Evolutionary conservation across 2,888 invertebrate genomes (phyloP), one percentile per base, ranked within the genome.

Genomic region (Tetropium fuscum): DNA sequence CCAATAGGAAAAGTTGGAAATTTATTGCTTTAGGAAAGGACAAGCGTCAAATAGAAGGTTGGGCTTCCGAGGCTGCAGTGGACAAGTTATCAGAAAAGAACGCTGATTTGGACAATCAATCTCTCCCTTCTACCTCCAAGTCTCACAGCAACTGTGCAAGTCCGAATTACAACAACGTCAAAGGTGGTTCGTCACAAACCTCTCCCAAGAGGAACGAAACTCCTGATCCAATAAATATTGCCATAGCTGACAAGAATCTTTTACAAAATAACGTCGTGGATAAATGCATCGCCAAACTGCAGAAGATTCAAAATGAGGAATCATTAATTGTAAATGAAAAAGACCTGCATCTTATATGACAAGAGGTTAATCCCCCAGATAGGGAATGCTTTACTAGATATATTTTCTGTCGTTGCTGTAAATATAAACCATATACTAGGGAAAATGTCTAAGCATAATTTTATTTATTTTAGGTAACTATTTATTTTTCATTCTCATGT

Each of bases 321-420:
- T 58, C 62, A 22, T 53, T 73, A 59, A 58, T 71, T 20, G 68
- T 71, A 11, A 58, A 68, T 41, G 77, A 73, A 43, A 73, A 70
- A 18, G 72, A 74, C 27, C 56, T 73, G 19, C 70, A 66, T 43
- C 47, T 80, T 63, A 81, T 81, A 73, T 81, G 81, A 81, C 81
- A 81, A 65, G 78, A 80, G 70, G 75, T 80, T 44, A 73, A 73
- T 69, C 74, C 77, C 60, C 74, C 76, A 11, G 80, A 80, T 55
- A 70, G 74, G 70, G 80, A 78, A 68, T 77, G 80, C 65, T 79
- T 81, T 59, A 74, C 78, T 70, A 80, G 78, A 68, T 82, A 80
- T 64, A 81, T 82, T 66, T 81, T 82, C 69, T 82, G 82, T 78
- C 80, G 80, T 61, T 82, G 82, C 74, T 82, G 82, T 79, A 81